Conservation (phyloP, 53 echinoderm and acorn worm genomes). For the Antedon mediterranea region DNA sequence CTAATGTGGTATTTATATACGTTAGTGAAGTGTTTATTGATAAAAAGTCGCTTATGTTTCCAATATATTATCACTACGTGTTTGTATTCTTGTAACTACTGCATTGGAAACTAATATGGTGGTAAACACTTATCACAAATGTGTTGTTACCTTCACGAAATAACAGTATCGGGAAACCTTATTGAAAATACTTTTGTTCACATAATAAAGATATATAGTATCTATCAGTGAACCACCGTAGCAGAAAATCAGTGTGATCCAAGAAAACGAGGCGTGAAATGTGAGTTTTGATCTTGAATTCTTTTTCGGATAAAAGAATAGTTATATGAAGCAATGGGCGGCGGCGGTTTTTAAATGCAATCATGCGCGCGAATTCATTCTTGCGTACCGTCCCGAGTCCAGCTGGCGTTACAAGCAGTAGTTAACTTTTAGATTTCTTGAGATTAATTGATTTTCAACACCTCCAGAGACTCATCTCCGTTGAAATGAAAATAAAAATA, state of each 20-base stretch:
- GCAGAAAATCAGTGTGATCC: neutral
- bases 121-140: neutral
- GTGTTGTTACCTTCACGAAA: neutral
- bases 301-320: neutral
- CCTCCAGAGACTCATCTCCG: neutral
- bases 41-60: no score
- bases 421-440: neutral
- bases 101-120: neutral
- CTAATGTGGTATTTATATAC: no score
- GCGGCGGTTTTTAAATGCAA: neutral
- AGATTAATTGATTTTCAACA: neutral
- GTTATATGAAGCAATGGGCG: neutral
- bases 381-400: neutral
- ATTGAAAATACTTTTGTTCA: neutral
- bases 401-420: neutral
- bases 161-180: neutral
- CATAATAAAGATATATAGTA: neutral
- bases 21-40: no score
- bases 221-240: neutral
- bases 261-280: neutral
- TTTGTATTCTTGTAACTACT: neutral
- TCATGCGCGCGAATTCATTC: neutral
- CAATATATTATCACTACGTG: no score
- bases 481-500: no score
- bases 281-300: neutral